Conservation (phyloP, 2,797 vertebrate species). For the Scarus forsteni region DNA sequence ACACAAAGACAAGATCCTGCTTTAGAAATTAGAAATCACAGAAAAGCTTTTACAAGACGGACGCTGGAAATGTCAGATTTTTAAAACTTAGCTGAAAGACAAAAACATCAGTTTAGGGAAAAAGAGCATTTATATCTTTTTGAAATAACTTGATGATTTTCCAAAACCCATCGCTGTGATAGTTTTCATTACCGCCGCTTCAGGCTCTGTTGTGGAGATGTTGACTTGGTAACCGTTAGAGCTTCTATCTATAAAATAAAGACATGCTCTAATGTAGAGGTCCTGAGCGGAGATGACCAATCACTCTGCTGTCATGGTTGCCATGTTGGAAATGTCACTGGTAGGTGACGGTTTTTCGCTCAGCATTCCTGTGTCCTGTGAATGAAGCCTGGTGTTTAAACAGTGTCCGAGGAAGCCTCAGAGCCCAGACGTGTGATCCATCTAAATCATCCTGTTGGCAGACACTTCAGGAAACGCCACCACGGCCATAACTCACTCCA, state of each 20-base stretch:
- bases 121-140: too few relatives aligned
- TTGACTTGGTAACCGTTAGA: constrained; percentile 23
- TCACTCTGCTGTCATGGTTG: constrained; percentile 50
- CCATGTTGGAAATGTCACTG: constrained; percentile 80
- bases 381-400: constrained; percentile 74
- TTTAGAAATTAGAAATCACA: too few relatives aligned
- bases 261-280: constrained; percentile 23
- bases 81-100: too few relatives aligned
- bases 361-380: constrained; percentile 64
- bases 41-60: too few relatives aligned
- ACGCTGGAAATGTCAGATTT: too few relatives aligned
- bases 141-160: too few relatives aligned
- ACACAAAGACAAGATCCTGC: too few relatives aligned
- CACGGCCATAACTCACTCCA: constrained; percentile 68
- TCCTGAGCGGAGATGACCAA: constrained; percentile 36
- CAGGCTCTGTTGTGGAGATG: constrained; percentile 10
- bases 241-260: constrained; percentile 9
- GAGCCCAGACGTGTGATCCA: constrained; percentile 72
- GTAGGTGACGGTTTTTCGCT: constrained; percentile 74
- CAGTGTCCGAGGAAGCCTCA: constrained; percentile 73
- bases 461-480: constrained; percentile 67
- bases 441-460: constrained; percentile 79
- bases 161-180: too few relatives aligned
- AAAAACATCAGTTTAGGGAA: too few relatives aligned
- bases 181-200: not conserved